These are phyloP conservation scores for Scytalopus superciliaris DNA, from an alignment of 2,113 vertebrate genomes.

Conservation along the genomic window DNA sequence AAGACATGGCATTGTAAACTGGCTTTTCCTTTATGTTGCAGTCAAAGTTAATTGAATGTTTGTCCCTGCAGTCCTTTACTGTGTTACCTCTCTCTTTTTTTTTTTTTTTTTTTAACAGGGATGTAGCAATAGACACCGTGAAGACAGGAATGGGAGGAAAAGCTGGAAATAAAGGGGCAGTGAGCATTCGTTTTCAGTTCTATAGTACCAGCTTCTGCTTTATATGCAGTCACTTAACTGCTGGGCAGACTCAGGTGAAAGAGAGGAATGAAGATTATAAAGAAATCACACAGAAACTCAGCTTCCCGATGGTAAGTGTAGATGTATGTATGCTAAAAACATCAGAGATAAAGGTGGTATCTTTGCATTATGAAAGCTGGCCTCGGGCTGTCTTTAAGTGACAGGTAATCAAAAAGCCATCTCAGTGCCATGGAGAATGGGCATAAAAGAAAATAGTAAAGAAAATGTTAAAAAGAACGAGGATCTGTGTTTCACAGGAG, in stretches of 20 bases:
- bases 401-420: not conserved
- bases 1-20: not conserved
- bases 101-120: constrained; percentile 55
- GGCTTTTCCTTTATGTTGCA: not conserved
- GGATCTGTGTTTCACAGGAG: not conserved
- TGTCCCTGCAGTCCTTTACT: not conserved
- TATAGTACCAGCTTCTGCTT: constrained; percentile 82
- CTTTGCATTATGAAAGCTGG: not conserved
- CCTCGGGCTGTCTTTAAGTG: not conserved
- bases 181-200: constrained; percentile 81
- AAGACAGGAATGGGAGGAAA: constrained; percentile 85
- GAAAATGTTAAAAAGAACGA: not conserved
- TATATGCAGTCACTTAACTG: constrained; percentile 81
- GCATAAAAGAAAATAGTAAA: not conserved
- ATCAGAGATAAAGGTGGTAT: not conserved
- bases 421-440: not conserved
- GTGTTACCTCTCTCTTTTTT: not conserved
- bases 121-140: constrained; percentile 80
- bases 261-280: constrained; percentile 83
- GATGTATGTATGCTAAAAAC: not conserved
- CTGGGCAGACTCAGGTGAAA: constrained; percentile 82
- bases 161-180: constrained; percentile 82
- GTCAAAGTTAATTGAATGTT: not conserved
- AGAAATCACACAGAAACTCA: constrained; percentile 83
- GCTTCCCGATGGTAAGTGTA: constrained; percentile 77